Conservation (phyloP, 2,797 vertebrate species). For the Xerus rutilus region DNA sequence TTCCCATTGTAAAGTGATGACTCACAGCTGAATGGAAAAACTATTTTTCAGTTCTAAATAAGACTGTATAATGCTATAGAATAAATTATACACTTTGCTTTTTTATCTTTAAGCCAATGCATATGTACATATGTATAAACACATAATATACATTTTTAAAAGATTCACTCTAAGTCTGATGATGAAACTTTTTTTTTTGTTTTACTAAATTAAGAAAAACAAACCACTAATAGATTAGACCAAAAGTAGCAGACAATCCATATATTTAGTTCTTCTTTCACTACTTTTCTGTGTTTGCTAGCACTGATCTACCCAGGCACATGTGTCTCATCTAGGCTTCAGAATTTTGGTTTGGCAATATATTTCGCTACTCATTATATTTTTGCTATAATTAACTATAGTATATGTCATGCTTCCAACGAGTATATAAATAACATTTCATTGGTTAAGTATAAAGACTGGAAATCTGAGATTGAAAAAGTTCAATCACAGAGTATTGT, state of each 20-base stretch:
- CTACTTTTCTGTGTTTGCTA: neutral
- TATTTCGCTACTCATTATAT: slow-evolving; percentile 78
- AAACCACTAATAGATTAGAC: neutral
- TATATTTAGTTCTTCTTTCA: neutral
- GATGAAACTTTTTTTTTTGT: neutral
- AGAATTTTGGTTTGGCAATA: slow-evolving; percentile 80
- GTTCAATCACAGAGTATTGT: slow-evolving; percentile 71
- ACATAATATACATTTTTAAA: neutral
- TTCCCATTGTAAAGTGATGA: neutral
- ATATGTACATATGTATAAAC: neutral
- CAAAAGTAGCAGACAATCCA: neutral
- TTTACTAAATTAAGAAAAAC: neutral
- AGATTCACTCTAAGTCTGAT: slow-evolving; percentile 16
- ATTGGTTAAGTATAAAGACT: slow-evolving; percentile 78
- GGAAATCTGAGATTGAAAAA: slow-evolving; percentile 76
- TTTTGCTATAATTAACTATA: slow-evolving; percentile 84
- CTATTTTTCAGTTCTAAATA: neutral
- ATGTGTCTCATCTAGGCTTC: slow-evolving; percentile 76
- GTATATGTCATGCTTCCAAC: slow-evolving; percentile 85
- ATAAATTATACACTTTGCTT: neutral
- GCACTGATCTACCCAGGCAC: neutral
- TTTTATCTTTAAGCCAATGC: slow-evolving; percentile 14
- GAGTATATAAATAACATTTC: slow-evolving; percentile 84
- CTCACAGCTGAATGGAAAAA: neutral
- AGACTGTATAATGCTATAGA: neutral